phyloP scores from a whole-genome alignment of 2,888 invertebrate genomes.

The Melanargia galathea region DNA sequence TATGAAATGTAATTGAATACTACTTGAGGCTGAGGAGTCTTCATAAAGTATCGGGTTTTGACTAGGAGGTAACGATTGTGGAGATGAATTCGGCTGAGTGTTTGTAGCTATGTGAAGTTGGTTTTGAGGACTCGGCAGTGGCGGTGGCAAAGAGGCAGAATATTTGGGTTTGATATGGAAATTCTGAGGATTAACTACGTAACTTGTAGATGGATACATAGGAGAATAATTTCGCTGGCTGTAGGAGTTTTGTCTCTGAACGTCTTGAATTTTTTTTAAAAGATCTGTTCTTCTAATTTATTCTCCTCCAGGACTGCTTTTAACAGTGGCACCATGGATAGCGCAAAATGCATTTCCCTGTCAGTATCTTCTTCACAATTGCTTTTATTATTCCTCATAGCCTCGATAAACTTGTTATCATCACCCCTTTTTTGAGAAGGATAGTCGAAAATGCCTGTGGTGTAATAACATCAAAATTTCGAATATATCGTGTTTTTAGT shows the following conservation, averaged over 20 bases:
- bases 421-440: constrained; percentile 1
- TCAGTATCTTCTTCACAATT: background rate
- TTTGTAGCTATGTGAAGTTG: background rate
- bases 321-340: background rate
- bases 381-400: constrained; percentile 2
- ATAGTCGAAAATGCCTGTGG: too few species aligned
- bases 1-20: background rate
- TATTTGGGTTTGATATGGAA: background rate
- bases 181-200: background rate
- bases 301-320: constrained; percentile 2
- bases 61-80: background rate
- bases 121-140: background rate
- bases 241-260: background rate
- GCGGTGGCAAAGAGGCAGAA: constrained; percentile 1
- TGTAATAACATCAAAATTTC: too few species aligned
- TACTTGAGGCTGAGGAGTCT: background rate
- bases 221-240: constrained; percentile 1
- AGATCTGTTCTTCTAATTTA: background rate
- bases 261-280: background rate
- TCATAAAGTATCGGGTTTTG: background rate
- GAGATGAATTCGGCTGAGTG: constrained; percentile 1
- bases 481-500: too few species aligned
- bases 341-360: background rate
- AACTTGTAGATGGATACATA: constrained; percentile 1
- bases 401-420: constrained; percentile 1